Conservation (phyloP, 2,888 invertebrate species). For the Eurytoma adleriae region DNA sequence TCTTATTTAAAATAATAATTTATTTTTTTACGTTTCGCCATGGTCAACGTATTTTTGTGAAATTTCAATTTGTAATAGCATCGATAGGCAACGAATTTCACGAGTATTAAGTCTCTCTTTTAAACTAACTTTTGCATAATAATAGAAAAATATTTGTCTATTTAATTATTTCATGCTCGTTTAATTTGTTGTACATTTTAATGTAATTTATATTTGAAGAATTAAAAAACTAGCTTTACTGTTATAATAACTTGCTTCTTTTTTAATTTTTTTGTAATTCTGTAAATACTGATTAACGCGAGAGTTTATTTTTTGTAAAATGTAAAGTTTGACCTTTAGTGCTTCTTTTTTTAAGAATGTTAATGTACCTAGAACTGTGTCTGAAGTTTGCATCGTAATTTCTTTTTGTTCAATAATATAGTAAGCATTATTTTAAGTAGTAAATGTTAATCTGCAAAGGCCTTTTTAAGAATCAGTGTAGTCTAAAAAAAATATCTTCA, state of each 20-base stretch:
- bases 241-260: constrained; percentile 15
- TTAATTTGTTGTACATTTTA: constrained; percentile 19
- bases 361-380: constrained; percentile 9
- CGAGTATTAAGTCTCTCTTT: constrained; percentile 4
- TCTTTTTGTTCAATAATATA: too few species aligned
- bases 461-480: too few species aligned
- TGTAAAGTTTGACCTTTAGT: constrained; percentile 11
- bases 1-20: constrained; percentile 1
- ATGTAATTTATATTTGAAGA: constrained; percentile 22
- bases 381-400: too few species aligned
- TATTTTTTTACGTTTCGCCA: not conserved
- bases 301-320: constrained; percentile 12
- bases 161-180: not conserved
- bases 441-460: too few species aligned
- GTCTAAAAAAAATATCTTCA: too few species aligned
- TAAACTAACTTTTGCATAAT: not conserved
- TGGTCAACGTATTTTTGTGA: not conserved
- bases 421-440: not conserved
- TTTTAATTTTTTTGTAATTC: constrained; percentile 36
- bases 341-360: constrained; percentile 43
- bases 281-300: constrained; percentile 37
- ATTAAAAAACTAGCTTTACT: constrained; percentile 22
- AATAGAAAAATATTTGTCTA: not conserved
- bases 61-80: constrained; percentile 11
- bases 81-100: constrained; percentile 16